Conservation (phyloP, 2,888 invertebrate species). For the Oligia latruncula region DNA sequence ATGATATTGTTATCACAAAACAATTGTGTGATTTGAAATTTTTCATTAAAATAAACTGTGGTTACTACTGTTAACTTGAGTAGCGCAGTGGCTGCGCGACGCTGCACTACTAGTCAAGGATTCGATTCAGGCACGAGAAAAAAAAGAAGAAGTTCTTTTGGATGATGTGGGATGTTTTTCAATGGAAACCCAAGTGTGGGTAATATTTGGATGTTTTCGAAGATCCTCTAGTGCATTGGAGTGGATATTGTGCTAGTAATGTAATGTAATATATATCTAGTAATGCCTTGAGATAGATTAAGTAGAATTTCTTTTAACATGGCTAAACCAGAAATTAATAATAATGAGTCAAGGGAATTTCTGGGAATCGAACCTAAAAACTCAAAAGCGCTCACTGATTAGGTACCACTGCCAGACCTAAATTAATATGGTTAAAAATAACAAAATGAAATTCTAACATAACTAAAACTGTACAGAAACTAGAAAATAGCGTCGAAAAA, state of each 20-base stretch:
- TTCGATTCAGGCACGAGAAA: neutral
- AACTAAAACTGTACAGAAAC: no score
- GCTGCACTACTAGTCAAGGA: neutral
- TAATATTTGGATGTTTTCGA: no score
- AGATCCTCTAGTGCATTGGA: neutral
- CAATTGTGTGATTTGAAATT: neutral
- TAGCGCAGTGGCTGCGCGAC: neutral
- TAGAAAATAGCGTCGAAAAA: no score
- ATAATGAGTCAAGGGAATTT: neutral
- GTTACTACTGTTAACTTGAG: neutral
- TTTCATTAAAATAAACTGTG: neutral
- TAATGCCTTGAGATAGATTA: neutral
- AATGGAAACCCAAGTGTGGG: neutral
- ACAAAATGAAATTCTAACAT: no score
- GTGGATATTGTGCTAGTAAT: no score
- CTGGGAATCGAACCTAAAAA: neutral
- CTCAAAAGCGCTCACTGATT: neutral
- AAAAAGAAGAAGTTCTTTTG: neutral
- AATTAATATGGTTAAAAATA: neutral
- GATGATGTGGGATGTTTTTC: neutral
- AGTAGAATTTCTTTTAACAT: neutral
- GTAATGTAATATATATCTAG: neutral
- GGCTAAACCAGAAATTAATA: neutral
- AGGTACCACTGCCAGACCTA: no score
- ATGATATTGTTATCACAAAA: neutral